Evolutionary conservation across 2,797 vertebrate species (phyloP).

Genomic region (Paramormyrops hopkinsi): DNA sequence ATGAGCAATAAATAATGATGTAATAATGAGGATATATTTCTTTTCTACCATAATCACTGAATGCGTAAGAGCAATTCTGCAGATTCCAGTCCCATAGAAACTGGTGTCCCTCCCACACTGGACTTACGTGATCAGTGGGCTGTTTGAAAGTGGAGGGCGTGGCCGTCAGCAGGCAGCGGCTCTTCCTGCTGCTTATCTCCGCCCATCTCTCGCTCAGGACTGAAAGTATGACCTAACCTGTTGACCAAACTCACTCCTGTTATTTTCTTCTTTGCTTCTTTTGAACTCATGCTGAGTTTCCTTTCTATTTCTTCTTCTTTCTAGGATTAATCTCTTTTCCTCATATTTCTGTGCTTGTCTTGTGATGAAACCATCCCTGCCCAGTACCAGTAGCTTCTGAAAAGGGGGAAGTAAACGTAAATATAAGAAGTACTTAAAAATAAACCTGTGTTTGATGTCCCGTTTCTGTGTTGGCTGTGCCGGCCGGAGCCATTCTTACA

Average conservation of each 20-base stretch:
- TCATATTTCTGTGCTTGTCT: background rate
- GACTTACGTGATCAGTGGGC: background rate
- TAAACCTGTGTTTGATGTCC: background rate
- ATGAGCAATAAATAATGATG: background rate
- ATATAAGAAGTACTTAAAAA: background rate
- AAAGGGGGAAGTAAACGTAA: background rate
- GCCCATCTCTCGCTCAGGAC: background rate
- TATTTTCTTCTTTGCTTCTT: background rate
- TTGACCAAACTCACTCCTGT: background rate
- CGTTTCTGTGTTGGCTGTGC: background rate
- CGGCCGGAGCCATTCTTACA: background rate
- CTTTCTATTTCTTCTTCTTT: background rate
- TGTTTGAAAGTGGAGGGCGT: background rate
- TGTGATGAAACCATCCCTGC: background rate
- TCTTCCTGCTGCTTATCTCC: background rate
- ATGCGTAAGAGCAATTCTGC: background rate
- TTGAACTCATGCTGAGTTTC: background rate
- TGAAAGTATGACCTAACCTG: background rate
- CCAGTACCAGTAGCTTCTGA: background rate
- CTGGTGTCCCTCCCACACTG: background rate
- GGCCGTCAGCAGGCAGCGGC: background rate
- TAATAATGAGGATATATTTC: background rate
- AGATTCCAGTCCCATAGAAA: background rate
- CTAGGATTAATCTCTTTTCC: background rate
- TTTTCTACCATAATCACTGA: background rate